These are phyloP conservation scores for Nipponacmea schrenckii DNA, from an alignment of 2,888 invertebrate genomes.

Conservation along the genomic window DNA sequence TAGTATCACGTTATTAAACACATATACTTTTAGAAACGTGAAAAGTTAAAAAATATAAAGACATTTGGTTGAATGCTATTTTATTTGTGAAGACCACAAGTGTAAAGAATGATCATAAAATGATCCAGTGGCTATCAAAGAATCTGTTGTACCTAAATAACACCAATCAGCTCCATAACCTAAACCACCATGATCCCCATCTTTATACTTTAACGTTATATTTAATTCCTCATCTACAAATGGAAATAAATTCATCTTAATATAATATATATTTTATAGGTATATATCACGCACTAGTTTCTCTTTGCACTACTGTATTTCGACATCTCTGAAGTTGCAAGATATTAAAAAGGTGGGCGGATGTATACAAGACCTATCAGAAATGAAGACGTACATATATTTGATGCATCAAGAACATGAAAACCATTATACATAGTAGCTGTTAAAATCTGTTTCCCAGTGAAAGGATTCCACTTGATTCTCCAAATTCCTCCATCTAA, in stretches of 20 bases:
- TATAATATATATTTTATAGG: too few relatives aligned
- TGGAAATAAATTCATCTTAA: neutral
- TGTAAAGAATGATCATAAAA: constrained; percentile 65
- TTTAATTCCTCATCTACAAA: constrained; percentile 32
- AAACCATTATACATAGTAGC: constrained; percentile 93
- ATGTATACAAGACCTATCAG: too few relatives aligned
- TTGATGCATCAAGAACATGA: constrained; percentile 70
- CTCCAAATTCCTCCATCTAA: constrained; percentile 89
- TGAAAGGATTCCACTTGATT: constrained; percentile 81
- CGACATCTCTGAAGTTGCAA: too few relatives aligned
- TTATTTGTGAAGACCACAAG: constrained; percentile 45
- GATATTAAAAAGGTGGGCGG: neutral
- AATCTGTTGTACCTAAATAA: constrained; percentile 11
- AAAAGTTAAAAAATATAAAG: too few relatives aligned
- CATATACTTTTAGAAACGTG: too few relatives aligned
- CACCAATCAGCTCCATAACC: constrained; percentile 91
- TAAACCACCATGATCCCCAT: constrained; percentile 78
- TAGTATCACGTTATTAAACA: too few relatives aligned
- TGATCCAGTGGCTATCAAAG: constrained; percentile 61
- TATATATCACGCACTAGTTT: neutral
- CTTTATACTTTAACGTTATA: constrained; percentile 75
- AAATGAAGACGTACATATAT: constrained; percentile 27
- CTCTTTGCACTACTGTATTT: neutral
- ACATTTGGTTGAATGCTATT: neutral
- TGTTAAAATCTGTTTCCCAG: constrained; percentile 74